A percentile compares a stretch with the other conserved stretches of the same genome.
These are phyloP conservation scores for Lucifuga dentata DNA, from an alignment of 2,113 vertebrate genomes.

Conservation along the genomic window DNA sequence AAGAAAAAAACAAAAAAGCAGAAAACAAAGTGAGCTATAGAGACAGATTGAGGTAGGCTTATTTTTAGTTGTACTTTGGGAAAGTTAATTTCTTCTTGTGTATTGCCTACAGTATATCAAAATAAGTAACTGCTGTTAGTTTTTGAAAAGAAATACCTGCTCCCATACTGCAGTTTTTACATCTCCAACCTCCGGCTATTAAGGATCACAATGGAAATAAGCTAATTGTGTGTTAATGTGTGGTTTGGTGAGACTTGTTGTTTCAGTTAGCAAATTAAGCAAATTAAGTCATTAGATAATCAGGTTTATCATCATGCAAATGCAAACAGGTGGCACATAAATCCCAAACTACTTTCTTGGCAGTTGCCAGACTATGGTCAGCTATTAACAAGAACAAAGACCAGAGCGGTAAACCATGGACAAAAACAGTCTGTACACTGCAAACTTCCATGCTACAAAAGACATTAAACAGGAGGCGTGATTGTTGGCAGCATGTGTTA, in stretches of 20 bases:
- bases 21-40: background rate
- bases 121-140: background rate
- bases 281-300: conserved; percentile 27
- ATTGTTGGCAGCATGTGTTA: too few relatives aligned
- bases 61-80: background rate
- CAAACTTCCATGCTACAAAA: background rate
- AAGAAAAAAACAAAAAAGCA: too few relatives aligned
- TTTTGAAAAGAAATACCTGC: background rate
- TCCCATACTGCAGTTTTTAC: background rate
- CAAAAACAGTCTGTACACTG: conserved; percentile 37
- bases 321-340: too few relatives aligned
- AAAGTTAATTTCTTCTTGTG: conserved; percentile 2
- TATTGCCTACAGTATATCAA: too few relatives aligned
- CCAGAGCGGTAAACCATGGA: conserved; percentile 32
- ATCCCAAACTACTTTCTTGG: conserved; percentile 47
- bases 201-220: background rate
- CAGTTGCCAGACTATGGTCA: conserved; percentile 40
- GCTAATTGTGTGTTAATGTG: background rate
- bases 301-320: too few relatives aligned
- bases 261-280: conserved; percentile 3
- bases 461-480: background rate
- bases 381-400: conserved; percentile 22
- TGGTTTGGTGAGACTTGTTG: background rate
- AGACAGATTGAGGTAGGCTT: background rate
- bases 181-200: background rate